Percentiles rank a stretch among this genome's conserved stretches.
Evolutionary conservation across 2,797 vertebrate species (phyloP).

Genomic region (Phylloscopus collybita): DNA sequence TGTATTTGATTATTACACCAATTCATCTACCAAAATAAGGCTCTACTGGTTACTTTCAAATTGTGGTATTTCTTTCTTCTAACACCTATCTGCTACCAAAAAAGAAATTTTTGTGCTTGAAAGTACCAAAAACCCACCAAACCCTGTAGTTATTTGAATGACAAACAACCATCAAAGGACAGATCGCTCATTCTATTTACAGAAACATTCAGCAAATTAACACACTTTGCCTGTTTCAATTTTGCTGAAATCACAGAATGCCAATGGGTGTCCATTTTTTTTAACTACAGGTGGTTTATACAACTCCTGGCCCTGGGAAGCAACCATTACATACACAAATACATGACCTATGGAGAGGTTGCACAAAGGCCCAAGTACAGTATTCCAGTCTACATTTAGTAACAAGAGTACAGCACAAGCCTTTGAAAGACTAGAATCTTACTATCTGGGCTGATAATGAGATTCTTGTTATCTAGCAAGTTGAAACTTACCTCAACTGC

Average conservation of each 20-base stretch:
- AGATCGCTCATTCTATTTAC: background rate
- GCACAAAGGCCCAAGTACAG: background rate
- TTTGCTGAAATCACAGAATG: background rate
- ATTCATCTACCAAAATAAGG: background rate
- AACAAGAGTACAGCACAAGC: background rate
- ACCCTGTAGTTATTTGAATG: background rate
- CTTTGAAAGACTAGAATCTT: background rate
- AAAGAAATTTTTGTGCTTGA: background rate
- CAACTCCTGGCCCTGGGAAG: background rate
- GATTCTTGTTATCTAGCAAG: background rate
- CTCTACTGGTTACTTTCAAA: background rate
- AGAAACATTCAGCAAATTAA: background rate
- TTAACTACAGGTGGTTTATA: background rate
- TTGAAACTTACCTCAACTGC: conserved; percentile 86
- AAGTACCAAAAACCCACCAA: background rate
- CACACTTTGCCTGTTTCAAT: background rate
- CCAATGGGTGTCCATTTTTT: background rate
- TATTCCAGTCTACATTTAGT: background rate
- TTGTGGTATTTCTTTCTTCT: background rate
- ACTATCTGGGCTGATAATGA: background rate
- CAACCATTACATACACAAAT: background rate
- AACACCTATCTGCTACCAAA: background rate
- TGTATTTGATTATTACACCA: background rate
- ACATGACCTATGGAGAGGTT: background rate
- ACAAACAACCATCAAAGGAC: background rate